Conservation (phyloP, 2,888 invertebrate species). For the Actias luna region DNA sequence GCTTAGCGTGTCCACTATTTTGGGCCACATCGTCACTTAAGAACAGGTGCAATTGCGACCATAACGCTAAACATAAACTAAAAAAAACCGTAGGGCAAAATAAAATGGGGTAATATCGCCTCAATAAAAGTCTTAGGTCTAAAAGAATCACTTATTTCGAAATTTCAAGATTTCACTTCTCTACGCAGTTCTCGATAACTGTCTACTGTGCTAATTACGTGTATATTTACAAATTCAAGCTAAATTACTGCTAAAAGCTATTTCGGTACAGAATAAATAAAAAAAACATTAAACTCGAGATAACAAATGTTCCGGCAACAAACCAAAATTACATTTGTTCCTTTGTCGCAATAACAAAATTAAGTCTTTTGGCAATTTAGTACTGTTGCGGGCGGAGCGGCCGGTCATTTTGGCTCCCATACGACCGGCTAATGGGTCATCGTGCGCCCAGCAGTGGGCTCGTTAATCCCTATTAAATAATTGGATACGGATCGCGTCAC, state of each 20-base stretch:
- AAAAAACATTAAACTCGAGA: slow-evolving; percentile 11
- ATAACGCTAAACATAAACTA: too few relatives aligned
- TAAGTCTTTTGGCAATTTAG: slow-evolving; percentile 40
- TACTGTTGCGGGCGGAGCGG: slow-evolving; percentile 34
- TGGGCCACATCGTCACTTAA: too few relatives aligned
- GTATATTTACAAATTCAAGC: neutral
- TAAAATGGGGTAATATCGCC: too few relatives aligned
- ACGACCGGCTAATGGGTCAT: slow-evolving; percentile 30
- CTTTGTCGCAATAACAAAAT: slow-evolving; percentile 34
- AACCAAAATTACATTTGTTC: slow-evolving; percentile 15
- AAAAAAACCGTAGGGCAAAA: too few relatives aligned
- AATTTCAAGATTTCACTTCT: too few relatives aligned
- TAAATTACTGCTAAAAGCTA: neutral
- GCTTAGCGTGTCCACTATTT: too few relatives aligned
- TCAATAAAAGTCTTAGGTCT: too few relatives aligned
- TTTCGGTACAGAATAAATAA: neutral
- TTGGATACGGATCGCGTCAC: slow-evolving; percentile 23
- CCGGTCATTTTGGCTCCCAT: slow-evolving; percentile 35
- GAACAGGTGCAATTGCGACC: too few relatives aligned
- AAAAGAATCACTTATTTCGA: too few relatives aligned
- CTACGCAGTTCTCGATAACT: too few relatives aligned
- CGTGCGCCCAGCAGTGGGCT: slow-evolving; percentile 22
- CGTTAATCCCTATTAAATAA: slow-evolving; percentile 32
- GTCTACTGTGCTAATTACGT: too few relatives aligned
- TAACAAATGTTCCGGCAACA: slow-evolving; percentile 3